A percentile compares a stretch with the other conserved stretches of the same genome.
Conservation (phyloP, 2,888 invertebrate genomes). For the Tetragonisca angustula region DNA sequence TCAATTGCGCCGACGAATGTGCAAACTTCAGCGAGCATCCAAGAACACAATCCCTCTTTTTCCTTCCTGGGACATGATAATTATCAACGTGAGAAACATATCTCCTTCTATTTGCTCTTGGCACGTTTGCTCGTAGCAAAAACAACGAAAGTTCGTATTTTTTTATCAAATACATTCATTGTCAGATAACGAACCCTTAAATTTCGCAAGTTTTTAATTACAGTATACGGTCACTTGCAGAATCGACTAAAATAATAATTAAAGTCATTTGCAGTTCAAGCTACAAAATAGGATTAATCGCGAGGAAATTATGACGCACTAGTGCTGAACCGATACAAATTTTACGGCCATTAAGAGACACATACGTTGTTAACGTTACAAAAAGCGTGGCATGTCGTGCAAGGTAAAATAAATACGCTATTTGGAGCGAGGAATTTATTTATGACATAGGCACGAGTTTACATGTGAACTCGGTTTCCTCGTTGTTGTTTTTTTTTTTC, state of each 20-base stretch:
- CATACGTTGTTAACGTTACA: not conserved
- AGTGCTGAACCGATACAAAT: not conserved
- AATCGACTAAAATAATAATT: not conserved
- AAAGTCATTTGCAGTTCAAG: not conserved
- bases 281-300: slow-evolving; percentile 5
- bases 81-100: slow-evolving; percentile 63
- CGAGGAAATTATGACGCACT: slow-evolving; percentile 1
- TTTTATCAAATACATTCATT: too few relatives aligned
- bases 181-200: too few relatives aligned
- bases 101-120: not conserved
- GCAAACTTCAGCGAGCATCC: slow-evolving; percentile 50
- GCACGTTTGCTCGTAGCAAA: not conserved
- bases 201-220: not conserved
- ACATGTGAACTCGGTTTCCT: slow-evolving; percentile 10
- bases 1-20: slow-evolving; percentile 57
- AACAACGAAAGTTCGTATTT: not conserved
- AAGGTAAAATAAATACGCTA: slow-evolving; percentile 19
- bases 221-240: too few relatives aligned
- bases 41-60: slow-evolving; percentile 43
- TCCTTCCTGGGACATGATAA: slow-evolving; percentile 42
- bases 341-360: not conserved
- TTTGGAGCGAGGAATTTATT: slow-evolving; percentile 39
- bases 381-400: not conserved
- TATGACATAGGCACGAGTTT: slow-evolving; percentile 13
- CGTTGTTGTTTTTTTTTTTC: slow-evolving; percentile 1